Evolutionary conservation across 1,140 invertebrate species (phyloP).

Genomic region (Trissolcus basalis): DNA sequence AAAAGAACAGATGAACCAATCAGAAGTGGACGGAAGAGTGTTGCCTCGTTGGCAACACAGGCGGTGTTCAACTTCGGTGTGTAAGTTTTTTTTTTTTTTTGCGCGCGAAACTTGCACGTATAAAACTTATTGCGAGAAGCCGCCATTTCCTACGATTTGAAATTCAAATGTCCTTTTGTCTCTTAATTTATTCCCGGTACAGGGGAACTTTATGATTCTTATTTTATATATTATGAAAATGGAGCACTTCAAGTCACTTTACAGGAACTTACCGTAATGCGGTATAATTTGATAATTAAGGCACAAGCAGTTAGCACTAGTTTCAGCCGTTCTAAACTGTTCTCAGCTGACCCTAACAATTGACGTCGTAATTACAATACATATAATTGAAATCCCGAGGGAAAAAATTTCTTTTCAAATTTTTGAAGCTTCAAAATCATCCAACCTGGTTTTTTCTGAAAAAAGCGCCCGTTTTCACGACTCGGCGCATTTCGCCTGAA

Average conservation of each 20-base stretch:
- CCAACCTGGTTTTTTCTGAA: too few species aligned
- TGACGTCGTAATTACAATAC: background rate
- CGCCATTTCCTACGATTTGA: background rate
- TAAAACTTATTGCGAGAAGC: background rate
- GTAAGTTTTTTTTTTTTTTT: too few species aligned
- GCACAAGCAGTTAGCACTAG: background rate
- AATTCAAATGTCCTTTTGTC: background rate
- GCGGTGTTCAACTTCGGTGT: too few species aligned
- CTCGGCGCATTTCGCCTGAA: slow-evolving; percentile 3
- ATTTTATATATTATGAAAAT: slow-evolving; percentile 5
- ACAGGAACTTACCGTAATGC: background rate
- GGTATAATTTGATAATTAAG: slow-evolving; percentile 14
- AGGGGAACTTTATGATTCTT: background rate
- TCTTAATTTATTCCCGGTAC: background rate
- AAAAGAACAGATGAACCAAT: too few species aligned
- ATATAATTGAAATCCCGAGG: too few species aligned
- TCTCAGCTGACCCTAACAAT: background rate
- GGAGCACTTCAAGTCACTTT: background rate
- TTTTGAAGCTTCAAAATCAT: too few species aligned
- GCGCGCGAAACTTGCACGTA: too few species aligned
- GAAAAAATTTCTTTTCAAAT: too few species aligned
- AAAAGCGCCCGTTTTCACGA: slow-evolving; percentile 4
- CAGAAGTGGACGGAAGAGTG: too few species aligned
- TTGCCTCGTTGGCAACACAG: too few species aligned
- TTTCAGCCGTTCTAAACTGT: background rate